Base-by-base conservation (phyloP, 2,888 invertebrate species). In the Polyommatus icarus region DNA sequence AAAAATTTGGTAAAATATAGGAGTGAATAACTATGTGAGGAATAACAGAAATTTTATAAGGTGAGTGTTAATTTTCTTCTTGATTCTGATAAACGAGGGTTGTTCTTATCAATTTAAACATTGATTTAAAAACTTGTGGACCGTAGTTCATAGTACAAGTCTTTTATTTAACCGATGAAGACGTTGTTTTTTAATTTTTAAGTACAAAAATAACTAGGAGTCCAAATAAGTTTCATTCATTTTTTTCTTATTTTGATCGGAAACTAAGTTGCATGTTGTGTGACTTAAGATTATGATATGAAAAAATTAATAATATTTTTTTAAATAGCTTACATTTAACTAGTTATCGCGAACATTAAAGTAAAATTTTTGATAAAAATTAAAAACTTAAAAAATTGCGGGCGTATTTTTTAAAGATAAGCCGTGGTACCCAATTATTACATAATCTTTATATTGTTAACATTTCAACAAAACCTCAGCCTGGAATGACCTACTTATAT, bases 401-500 rank as follows among this genome's bases (percentile, higher is more conserved):
- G 6, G 15, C 4, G 4, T 15, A 29, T 67, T 29, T 12, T 15
- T 29, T 1, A 0, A 29, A 5, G 18, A 32, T 32, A 18, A 29
- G 12, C 24, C 24, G 29, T 5, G 29, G 1, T 29, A 24, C 24
- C 24, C 24, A 32, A 67, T 32, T 15, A 67, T 29, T 67, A 67
- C 18, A 67, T 67, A 67, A 67, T 67, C 29, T 10, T 24, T 59
- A 61, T 61, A 61, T 10, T 67, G 29, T 18, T 67, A 4, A 24
- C 54, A 24, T 24, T 75, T 75, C 20, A n/a, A 46, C n/a, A 72
- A 40, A 72, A 75, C 24, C 29, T 75, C 50, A 75, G 46, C 75
- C 75, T 75, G 75, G 75, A 54, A 75, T 89, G 91, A 90, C 91
- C 90, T 87, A 89, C 84, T 87, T 82, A 83, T 85, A 84, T 87